phyloP scores from a whole-genome alignment of 2,888 invertebrate species.

The Cephalotes varians region DNA sequence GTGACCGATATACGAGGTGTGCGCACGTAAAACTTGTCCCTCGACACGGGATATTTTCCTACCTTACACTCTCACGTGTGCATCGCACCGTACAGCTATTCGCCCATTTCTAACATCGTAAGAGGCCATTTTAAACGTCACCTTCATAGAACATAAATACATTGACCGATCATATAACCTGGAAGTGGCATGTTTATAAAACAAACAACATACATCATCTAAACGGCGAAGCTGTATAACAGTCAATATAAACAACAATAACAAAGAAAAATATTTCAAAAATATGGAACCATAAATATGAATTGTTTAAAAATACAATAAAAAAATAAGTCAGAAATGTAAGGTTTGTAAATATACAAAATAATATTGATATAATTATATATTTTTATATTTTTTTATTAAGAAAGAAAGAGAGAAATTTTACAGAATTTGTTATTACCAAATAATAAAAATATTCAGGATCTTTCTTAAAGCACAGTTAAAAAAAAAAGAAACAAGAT shows the following conservation, averaged over 20 bases:
- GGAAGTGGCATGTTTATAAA: slow-evolving; percentile 35
- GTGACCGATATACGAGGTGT: slow-evolving; percentile 60
- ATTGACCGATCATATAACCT: slow-evolving; percentile 40
- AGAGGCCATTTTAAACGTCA: slow-evolving; percentile 48
- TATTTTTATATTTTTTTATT: background rate
- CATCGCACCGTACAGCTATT: slow-evolving; percentile 23
- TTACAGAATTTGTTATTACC: background rate
- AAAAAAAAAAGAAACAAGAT: background rate
- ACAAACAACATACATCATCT: slow-evolving; percentile 39
- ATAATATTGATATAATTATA: background rate
- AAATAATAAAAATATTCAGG: background rate
- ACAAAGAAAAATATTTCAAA: slow-evolving; percentile 1
- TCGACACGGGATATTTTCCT: slow-evolving; percentile 53
- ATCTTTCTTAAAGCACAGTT: background rate
- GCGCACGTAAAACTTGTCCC: slow-evolving; percentile 51
- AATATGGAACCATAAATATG: background rate
- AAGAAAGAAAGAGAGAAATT: too few species aligned
- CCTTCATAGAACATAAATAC: slow-evolving; percentile 43
- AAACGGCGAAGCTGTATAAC: slow-evolving; percentile 9
- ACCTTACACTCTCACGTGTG: slow-evolving; percentile 30
- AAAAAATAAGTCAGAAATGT: background rate
- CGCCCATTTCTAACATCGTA: slow-evolving; percentile 45
- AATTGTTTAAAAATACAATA: background rate
- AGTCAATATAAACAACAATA: slow-evolving; percentile 13
- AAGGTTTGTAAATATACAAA: background rate